Conservation (phyloP, 2,113 vertebrate genomes). For the Himantopus leucocephalus region DNA sequence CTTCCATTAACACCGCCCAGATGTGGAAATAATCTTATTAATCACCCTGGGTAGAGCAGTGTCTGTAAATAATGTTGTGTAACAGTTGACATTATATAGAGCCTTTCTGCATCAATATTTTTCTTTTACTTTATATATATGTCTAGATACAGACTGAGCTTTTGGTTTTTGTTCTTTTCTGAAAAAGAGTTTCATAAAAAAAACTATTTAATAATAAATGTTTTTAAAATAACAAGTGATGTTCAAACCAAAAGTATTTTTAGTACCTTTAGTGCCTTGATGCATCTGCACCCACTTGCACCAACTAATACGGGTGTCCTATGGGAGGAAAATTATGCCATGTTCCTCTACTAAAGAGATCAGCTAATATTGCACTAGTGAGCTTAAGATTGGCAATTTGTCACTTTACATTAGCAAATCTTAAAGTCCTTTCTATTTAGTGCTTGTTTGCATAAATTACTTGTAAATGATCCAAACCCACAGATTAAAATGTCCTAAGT, state of each 20-base stretch:
- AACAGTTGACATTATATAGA: not conserved
- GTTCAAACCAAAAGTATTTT: not conserved
- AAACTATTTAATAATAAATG: not conserved
- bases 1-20: not conserved
- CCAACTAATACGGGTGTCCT: not conserved
- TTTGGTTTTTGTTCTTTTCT: not conserved
- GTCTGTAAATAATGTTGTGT: conserved; percentile 26
- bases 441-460: not conserved
- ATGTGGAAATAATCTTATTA: conserved; percentile 40
- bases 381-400: not conserved
- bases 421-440: not conserved
- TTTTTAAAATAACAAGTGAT: not conserved
- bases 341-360: not conserved
- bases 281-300: not conserved
- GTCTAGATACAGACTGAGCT: not conserved
- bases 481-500: not conserved
- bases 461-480: not conserved
- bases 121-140: not conserved
- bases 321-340: not conserved
- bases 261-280: not conserved
- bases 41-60: not conserved
- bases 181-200: not conserved
- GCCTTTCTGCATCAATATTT: not conserved
- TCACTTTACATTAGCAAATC: not conserved
- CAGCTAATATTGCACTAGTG: not conserved